phyloP scores from a whole-genome alignment of 2,888 invertebrate genomes.

The Bimastos eiseni region DNA sequence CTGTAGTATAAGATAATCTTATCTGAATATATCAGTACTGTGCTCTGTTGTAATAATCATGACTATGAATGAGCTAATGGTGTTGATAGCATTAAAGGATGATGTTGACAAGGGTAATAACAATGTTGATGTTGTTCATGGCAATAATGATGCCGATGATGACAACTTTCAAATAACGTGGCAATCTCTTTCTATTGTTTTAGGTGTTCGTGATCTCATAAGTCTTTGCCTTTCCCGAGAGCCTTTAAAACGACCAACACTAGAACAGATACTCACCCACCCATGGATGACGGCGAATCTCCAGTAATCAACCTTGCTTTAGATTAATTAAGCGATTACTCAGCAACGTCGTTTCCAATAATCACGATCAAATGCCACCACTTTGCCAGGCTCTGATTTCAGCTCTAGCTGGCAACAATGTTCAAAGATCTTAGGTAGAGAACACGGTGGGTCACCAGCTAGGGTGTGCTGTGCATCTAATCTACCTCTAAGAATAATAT shows the following conservation, averaged over 20 bases:
- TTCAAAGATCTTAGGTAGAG: no score
- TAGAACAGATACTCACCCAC: constrained; percentile 66
- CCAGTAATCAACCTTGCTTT: neutral
- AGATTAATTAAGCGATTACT: neutral
- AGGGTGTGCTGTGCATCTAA: no score
- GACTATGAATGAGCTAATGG: neutral
- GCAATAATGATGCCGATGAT: neutral
- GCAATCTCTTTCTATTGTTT: neutral
- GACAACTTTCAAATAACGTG: neutral
- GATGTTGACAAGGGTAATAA: no score
- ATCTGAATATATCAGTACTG: neutral
- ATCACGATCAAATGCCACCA: neutral
- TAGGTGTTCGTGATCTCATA: constrained; percentile 67
- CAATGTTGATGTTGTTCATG: no score
- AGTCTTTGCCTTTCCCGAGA: constrained; percentile 65
- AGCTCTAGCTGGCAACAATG: neutral
- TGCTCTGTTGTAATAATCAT: neutral
- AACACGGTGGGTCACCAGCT: no score
- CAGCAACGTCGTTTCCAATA: neutral
- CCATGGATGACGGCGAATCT: constrained; percentile 62
- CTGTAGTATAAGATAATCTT: neutral
- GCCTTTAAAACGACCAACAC: constrained; percentile 64
- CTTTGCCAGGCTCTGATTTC: neutral
- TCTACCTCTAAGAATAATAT: no score
- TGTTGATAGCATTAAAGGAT: neutral